phyloP scores from a whole-genome alignment of 2,113 vertebrate genomes.

The Epinephelus moara region DNA sequence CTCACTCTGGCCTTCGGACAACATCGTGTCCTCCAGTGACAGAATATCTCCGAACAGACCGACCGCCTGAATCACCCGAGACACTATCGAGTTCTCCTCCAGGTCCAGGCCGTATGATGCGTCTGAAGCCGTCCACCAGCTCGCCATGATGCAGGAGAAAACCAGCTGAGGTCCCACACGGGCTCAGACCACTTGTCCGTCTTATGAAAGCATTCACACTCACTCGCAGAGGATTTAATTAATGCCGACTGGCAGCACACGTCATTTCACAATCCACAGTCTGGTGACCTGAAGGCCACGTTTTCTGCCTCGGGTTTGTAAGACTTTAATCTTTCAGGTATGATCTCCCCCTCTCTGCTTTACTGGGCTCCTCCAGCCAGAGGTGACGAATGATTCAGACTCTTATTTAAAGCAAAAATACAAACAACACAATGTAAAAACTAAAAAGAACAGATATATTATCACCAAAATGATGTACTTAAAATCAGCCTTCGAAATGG shows the following conservation, averaged over 20 bases:
- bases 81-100: slow-evolving; percentile 40
- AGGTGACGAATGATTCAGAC: no score
- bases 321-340: slow-evolving; percentile 50
- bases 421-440: no score
- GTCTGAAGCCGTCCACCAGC: slow-evolving; percentile 49
- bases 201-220: slow-evolving; percentile 10
- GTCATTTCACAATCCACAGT: slow-evolving; percentile 11
- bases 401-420: neutral
- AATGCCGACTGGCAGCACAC: slow-evolving; percentile 22
- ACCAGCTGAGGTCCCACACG: neutral
- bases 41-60: slow-evolving; percentile 65
- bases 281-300: slow-evolving; percentile 27
- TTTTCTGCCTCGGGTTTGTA: slow-evolving; percentile 24
- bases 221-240: slow-evolving; percentile 5
- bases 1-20: neutral
- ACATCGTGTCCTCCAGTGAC: slow-evolving; percentile 42
- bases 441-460: no score
- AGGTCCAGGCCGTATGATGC: slow-evolving; percentile 24
- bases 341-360: neutral
- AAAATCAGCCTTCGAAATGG: no score
- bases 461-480: no score
- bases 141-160: slow-evolving; percentile 36
- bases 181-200: neutral
- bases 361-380: no score
- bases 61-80: slow-evolving; percentile 48